Conservation (phyloP, 2,888 invertebrate genomes). For the Salticus scenicus region DNA sequence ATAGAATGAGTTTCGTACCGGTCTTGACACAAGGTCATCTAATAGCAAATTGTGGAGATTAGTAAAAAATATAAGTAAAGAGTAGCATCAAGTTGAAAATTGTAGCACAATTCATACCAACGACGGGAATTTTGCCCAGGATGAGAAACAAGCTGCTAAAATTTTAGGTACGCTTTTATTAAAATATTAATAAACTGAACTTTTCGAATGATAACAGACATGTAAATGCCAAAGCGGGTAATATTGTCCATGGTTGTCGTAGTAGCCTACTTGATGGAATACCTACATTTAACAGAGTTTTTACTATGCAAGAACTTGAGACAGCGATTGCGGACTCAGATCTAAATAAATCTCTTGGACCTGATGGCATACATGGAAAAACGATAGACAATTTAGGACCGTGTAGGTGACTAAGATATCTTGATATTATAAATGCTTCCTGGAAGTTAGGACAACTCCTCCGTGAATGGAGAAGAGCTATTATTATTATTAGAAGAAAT, state of each 20-base stretch:
- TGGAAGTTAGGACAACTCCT: not conserved
- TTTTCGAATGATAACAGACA: not conserved
- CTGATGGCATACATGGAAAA: slow-evolving; percentile 1
- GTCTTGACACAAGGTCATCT: too few species aligned
- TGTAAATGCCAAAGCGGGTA: not conserved
- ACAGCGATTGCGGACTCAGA: not conserved
- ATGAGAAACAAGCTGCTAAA: not conserved
- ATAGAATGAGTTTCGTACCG: too few species aligned
- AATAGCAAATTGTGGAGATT: too few species aligned
- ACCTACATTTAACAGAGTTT: not conserved
- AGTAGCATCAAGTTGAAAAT: too few species aligned
- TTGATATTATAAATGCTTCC: slow-evolving; percentile 24
- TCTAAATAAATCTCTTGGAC: not conserved
- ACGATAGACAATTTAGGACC: not conserved
- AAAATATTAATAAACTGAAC: not conserved
- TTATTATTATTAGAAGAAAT: not conserved
- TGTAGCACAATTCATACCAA: too few species aligned
- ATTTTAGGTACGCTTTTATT: not conserved
- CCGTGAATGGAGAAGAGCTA: too few species aligned
- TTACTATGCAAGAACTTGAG: not conserved
- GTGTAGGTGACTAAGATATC: not conserved
- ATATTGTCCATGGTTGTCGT: slow-evolving; percentile 10
- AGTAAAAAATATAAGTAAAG: too few species aligned
- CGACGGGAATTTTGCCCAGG: too few species aligned
- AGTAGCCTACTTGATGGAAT: not conserved